phyloP scores from a whole-genome alignment of 2,888 invertebrate species.

The Drosophila diplacantha region DNA sequence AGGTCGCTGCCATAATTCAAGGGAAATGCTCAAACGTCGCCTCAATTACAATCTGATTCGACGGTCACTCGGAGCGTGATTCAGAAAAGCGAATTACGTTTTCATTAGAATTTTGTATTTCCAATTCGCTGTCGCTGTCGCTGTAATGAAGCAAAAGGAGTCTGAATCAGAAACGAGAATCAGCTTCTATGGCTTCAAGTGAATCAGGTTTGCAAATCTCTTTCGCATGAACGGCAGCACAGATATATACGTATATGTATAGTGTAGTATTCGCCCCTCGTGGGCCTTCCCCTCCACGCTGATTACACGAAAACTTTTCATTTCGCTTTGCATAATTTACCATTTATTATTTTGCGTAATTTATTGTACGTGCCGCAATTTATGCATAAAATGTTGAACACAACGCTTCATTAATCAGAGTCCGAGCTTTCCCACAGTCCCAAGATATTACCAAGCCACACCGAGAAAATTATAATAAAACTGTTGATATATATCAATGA shows the following conservation, averaged over 20 bases:
- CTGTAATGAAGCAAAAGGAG: conserved; percentile 45
- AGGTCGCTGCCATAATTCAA: conserved; percentile 46
- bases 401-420: conserved; percentile 70
- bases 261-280: conserved; percentile 9
- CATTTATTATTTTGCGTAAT: conserved; percentile 71
- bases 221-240: conserved; percentile 53
- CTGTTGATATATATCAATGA: not conserved
- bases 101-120: conserved; percentile 30
- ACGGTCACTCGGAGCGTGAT: conserved; percentile 35
- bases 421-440: conserved; percentile 55
- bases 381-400: conserved; percentile 65
- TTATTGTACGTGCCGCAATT: conserved; percentile 67
- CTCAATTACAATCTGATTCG: conserved; percentile 41
- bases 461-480: not conserved
- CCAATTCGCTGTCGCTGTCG: conserved; percentile 11
- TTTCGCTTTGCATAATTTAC: conserved; percentile 67
- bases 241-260: too few species aligned
- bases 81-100: conserved; percentile 46
- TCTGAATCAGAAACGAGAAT: conserved; percentile 31
- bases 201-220: conserved; percentile 67
- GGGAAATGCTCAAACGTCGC: conserved; percentile 51
- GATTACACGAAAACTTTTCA: conserved; percentile 64
- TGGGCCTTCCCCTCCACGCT: conserved; percentile 56
- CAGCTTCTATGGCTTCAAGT: conserved; percentile 49
- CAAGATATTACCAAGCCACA: conserved; percentile 4